These are phyloP conservation scores for Megathymus violae DNA, from an alignment of 1,140 invertebrate genomes.

Conservation along the genomic window DNA sequence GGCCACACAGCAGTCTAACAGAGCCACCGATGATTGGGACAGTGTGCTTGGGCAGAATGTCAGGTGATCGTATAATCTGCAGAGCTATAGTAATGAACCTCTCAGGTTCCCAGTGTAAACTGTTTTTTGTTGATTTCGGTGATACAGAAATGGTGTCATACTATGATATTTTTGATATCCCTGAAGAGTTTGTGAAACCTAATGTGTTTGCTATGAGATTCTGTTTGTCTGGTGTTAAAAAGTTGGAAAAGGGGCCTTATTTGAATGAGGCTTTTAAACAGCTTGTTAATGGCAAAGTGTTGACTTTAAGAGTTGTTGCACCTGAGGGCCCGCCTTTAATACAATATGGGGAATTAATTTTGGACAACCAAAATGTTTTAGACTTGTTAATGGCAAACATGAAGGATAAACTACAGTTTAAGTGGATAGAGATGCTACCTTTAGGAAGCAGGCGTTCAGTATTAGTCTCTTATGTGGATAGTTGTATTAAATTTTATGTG, in stretches of 20 bases:
- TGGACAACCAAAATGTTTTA: slow-evolving; percentile 84
- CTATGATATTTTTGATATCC: slow-evolving; percentile 89
- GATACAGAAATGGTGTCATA: slow-evolving; percentile 88
- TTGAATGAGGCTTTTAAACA: slow-evolving; percentile 88
- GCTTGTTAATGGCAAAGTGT: slow-evolving; percentile 85
- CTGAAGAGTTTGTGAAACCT: slow-evolving; percentile 87
- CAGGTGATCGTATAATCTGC: slow-evolving; percentile 86
- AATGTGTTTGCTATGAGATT: slow-evolving; percentile 90
- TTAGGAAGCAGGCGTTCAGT: slow-evolving; percentile 84
- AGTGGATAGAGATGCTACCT: slow-evolving; percentile 78
- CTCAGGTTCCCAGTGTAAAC: slow-evolving; percentile 84
- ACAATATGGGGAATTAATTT: slow-evolving; percentile 88
- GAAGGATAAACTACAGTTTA: slow-evolving; percentile 76
- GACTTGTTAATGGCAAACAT: slow-evolving; percentile 81
- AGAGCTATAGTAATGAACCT: slow-evolving; percentile 89
- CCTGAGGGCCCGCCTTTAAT: slow-evolving; percentile 87
- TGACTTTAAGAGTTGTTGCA: slow-evolving; percentile 86
- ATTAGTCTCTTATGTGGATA: slow-evolving; percentile 88
- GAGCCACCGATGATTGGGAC: slow-evolving; percentile 88
- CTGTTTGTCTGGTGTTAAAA: slow-evolving; percentile 87
- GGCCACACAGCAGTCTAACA: slow-evolving; percentile 84
- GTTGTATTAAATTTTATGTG: slow-evolving; percentile 88
- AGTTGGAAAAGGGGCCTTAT: slow-evolving; percentile 86
- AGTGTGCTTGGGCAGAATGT: slow-evolving; percentile 88
- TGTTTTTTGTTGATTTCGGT: slow-evolving; percentile 92